Conservation (phyloP, 1,140 invertebrate genomes). For the Diabrotica virgifera region DNA sequence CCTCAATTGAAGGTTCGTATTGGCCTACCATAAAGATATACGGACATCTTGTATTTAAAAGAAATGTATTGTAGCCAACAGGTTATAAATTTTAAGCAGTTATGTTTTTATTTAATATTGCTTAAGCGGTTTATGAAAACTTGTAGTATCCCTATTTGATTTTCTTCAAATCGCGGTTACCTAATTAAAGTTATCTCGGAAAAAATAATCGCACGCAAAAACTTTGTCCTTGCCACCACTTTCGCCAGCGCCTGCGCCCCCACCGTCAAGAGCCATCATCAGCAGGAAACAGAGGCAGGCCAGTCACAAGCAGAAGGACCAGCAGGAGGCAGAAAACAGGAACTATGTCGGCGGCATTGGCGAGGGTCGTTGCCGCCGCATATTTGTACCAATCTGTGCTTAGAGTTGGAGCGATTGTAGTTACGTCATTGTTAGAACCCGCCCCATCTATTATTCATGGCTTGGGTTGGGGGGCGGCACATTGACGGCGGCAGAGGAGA, state of each 20-base stretch:
- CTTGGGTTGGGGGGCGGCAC: constrained; percentile 25
- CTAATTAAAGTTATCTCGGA: no score
- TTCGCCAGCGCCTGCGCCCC: not conserved
- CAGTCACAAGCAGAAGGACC: constrained; percentile 23
- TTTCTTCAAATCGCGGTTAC: not conserved
- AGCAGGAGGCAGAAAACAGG: constrained; percentile 18
- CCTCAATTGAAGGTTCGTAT: no score
- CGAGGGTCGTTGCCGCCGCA: constrained; percentile 28
- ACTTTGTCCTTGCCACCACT: not conserved
- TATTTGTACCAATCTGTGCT: constrained; percentile 49
- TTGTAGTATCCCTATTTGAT: no score
- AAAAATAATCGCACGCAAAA: no score
- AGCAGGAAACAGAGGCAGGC: constrained; percentile 22
- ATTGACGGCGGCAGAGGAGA: constrained; percentile 23
- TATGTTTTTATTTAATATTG: no score
- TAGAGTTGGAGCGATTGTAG: constrained; percentile 47
- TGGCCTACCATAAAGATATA: no score
- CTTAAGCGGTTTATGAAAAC: no score
- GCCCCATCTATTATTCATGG: constrained; percentile 51
- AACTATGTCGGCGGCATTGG: not conserved
- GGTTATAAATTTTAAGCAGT: no score
- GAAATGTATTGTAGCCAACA: no score
- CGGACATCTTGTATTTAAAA: no score
- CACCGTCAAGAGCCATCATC: not conserved
- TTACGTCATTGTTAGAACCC: constrained; percentile 52